Percentiles rank a stretch among this genome's conserved stretches.
These are phyloP conservation scores for Drosophila peninsularis DNA, from an alignment of 2,888 invertebrate genomes.

Conservation along the genomic window DNA sequence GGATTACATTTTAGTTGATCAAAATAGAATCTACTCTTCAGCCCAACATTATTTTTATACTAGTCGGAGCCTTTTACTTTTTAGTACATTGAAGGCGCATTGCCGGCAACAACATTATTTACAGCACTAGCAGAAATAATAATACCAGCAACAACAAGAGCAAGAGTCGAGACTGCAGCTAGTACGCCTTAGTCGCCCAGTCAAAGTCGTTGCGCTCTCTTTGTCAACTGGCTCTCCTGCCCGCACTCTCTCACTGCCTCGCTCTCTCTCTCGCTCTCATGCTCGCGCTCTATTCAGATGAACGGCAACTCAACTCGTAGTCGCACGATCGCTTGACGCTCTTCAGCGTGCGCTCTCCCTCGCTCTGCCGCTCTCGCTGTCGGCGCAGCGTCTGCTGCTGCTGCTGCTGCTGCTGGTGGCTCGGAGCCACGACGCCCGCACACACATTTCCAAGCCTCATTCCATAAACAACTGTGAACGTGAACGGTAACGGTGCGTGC, in stretches of 20 bases:
- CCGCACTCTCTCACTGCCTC: constrained; percentile 2
- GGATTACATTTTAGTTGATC: too few relatives aligned
- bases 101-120: constrained; percentile 23
- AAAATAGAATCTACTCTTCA: too few relatives aligned
- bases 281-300: constrained; percentile 18
- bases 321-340: constrained; percentile 33
- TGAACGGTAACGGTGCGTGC: constrained; percentile 75
- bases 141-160: constrained; percentile 18
- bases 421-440: constrained; percentile 64
- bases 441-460: constrained; percentile 63
- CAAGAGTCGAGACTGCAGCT: constrained; percentile 25
- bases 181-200: constrained; percentile 24
- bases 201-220: constrained; percentile 51
- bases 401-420: constrained; percentile 17
- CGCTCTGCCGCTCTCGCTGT: constrained; percentile 8
- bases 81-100: constrained; percentile 8
- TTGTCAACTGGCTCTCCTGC: constrained; percentile 17
- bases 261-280: not conserved
- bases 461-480: constrained; percentile 77
- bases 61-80: not conserved
- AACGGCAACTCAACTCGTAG: constrained; percentile 15
- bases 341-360: constrained; percentile 17
- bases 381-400: constrained; percentile 11
- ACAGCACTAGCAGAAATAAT: constrained; percentile 13
- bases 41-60: not conserved